Evolutionary conservation across 2,888 invertebrate genomes (phyloP), one percentile per base, ranked within the genome.

Genomic region (Strigamia crassipes): DNA sequence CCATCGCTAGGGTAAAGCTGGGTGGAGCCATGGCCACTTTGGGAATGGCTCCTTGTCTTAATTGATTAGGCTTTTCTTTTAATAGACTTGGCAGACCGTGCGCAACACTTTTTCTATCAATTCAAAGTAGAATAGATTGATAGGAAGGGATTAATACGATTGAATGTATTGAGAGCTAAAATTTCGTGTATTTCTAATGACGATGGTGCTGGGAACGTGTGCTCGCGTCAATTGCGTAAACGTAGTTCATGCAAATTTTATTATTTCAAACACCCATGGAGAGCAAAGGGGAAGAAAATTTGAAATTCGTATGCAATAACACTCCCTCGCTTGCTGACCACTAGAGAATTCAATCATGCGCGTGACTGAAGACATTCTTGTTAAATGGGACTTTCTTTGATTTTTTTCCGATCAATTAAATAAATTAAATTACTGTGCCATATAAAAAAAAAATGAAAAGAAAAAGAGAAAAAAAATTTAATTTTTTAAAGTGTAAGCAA

Each of bases 31-130:
- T 6, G 73, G n/a, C 73, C 73, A 73, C 31, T 73, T 73, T 73
- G 73, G 73, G 73, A 73, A 73, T 73, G 73, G 73, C 73, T 73
- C 73, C 73, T 73, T 73, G 73, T 73, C 73, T 73, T 73, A 73
- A 73, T 73, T 73, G 73, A 73, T 73, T 73, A 73, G 73, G 73
- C 73, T n/a, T 73, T 66, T 73, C 73, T 73, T 73, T 73, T 73
- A 27, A 73, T 73, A 73, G 73, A 73, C 73, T 73, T 73, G 73
- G 73, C 73, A 73, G 27, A 31, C 31, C 31, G 73, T 38, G 38
- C 38, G 38, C 38, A 31, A 13, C 73, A 73, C 31, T 73, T 73
- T 73, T 73, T 73, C 9, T 15, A 13, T 1, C 73, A n/a, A 73
- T 73, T 73, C 31, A 27, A 31, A 66, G 66, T 66, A 27, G 27